These are phyloP conservation scores for Tachina fera DNA, from an alignment of 2,888 invertebrate species.

Conservation along the genomic window DNA sequence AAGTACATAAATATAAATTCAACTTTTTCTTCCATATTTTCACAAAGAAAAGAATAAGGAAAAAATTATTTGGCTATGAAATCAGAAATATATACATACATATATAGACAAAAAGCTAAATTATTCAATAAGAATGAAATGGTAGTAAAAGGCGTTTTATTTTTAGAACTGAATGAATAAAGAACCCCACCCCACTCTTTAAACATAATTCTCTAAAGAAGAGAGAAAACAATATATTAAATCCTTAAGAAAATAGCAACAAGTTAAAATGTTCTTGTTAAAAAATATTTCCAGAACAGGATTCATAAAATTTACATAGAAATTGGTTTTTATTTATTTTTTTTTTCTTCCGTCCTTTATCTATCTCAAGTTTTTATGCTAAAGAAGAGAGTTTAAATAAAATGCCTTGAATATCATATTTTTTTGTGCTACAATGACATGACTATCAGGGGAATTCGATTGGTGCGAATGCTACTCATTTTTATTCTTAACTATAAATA, in stretches of 20 bases:
- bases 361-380: neutral
- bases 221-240: neutral
- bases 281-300: neutral
- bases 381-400: neutral
- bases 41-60: neutral
- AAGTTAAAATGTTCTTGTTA: constrained; percentile 39
- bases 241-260: constrained; percentile 34
- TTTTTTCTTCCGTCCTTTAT: neutral
- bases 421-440: too few species aligned
- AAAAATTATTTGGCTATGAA: constrained; percentile 37
- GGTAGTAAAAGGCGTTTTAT: neutral
- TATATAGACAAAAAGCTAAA: constrained; percentile 22
- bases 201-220: constrained; percentile 1
- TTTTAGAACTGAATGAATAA: neutral
- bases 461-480: too few species aligned
- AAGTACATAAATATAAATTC: constrained; percentile 16
- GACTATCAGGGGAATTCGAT: too few species aligned
- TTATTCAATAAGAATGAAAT: neutral
- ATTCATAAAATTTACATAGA: constrained; percentile 56
- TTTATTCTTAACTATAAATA: too few species aligned
- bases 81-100: constrained; percentile 7
- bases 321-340: constrained; percentile 47
- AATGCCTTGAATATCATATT: too few species aligned
- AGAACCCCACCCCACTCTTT: too few species aligned
- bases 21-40: neutral